Evolutionary conservation across 1,140 invertebrate species (phyloP), one percentile per base, ranked within the genome.

Genomic region (Hylaeus anthracinus): DNA sequence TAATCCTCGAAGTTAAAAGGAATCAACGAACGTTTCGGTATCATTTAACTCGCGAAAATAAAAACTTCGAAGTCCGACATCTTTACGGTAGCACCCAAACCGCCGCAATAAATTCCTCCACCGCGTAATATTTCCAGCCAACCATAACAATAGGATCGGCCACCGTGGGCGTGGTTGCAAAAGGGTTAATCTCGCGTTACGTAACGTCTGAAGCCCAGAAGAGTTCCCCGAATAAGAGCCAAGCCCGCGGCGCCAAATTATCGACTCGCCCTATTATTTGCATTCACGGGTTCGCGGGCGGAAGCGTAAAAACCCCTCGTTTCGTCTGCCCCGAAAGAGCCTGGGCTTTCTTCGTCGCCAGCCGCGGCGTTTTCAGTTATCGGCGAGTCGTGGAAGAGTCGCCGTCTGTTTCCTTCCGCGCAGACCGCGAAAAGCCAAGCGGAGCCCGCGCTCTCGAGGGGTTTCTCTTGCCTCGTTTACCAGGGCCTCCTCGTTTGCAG

Each of bases 351-450:
- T 41, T 71, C 53, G 1, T 58, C 69, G 15, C 26, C 41, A 43
- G 41, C 64, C 8, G 6, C 60, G n/a, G 14, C 45, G 10, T 72
- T 71, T 45, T 71, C 72, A 75, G 83, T 83, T 85, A 83, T 45
- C 39, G 41, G 45, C 12, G 60, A 15, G 14, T 43, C 76, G 26
- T 6, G 51, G 39, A 55, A 2, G 48, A 61, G 65, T 8, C 48
- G 43, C 10, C 26, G 9, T 14, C 26, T 39, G 41, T 53, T 77
- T 72, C 43, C 58, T 65, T 71, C 10, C 56, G 3, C 26, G 55
- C 12, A 14, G 45, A 2, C 56, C 41, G 3, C 39, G 53, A 55
- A 74, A 86, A 73, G n/a, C 71, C 39, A n/a, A n/a, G 10, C 14
- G 39, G 43, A 15, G 15, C 26, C 14, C n/a, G 43, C 9, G 15